A percentile compares a stretch with the other conserved stretches of the same genome.
Conservation (phyloP, 2,888 invertebrate genomes). For the Baccha elongata region DNA sequence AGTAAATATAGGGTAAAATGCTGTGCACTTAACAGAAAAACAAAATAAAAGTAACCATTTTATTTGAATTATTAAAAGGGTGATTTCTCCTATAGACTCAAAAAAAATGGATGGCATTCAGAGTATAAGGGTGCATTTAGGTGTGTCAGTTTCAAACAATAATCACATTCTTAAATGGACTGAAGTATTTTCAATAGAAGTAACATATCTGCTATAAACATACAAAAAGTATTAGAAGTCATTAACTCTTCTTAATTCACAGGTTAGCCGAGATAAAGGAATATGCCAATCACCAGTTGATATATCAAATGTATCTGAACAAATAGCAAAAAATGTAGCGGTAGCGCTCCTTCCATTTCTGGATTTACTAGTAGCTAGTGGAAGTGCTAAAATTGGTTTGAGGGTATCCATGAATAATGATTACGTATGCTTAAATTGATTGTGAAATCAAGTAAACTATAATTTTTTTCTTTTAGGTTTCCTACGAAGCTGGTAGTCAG, state of each 20-base stretch:
- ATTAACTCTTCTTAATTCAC: background rate
- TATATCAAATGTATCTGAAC: slow-evolving; percentile 89
- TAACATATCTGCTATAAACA: too few species aligned
- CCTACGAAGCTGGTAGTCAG: slow-evolving; percentile 90
- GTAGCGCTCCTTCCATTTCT: slow-evolving; percentile 89
- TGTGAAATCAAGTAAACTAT: background rate
- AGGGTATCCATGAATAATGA: slow-evolving; percentile 90
- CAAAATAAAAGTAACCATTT: too few species aligned
- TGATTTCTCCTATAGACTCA: slow-evolving; percentile 89
- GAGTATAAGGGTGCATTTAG: slow-evolving; percentile 91
- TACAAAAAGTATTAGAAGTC: too few species aligned
- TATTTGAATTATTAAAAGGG: slow-evolving; percentile 82
- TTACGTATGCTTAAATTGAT: slow-evolving; percentile 84
- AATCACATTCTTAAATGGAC: slow-evolving; percentile 89
- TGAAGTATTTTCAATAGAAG: slow-evolving; percentile 91
- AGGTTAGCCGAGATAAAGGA: slow-evolving; percentile 12
- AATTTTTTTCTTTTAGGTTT: slow-evolving; percentile 87
- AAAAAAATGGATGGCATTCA: slow-evolving; percentile 89
- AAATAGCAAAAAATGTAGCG: slow-evolving; percentile 89
- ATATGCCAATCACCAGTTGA: slow-evolving; percentile 86
- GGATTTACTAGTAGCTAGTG: slow-evolving; percentile 87
- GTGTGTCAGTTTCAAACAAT: slow-evolving; percentile 88
- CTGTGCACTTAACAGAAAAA: background rate
- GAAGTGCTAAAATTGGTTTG: slow-evolving; percentile 87
- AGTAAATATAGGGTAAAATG: slow-evolving; percentile 88